phyloP scores from a whole-genome alignment of 2,113 vertebrate species.

The Heterotis niloticus region DNA sequence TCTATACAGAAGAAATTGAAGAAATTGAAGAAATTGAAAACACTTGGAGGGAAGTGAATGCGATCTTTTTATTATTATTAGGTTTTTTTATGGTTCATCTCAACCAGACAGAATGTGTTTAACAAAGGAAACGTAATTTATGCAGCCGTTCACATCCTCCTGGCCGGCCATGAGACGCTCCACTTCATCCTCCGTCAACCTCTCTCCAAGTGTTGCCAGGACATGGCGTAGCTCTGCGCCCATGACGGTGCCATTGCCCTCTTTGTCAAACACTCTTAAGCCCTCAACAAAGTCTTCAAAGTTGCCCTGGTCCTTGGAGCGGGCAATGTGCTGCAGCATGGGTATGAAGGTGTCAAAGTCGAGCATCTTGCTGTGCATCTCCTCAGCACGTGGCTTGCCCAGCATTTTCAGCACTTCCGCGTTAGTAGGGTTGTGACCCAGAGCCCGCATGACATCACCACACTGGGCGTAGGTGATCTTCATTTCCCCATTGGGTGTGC shows the following conservation, averaged over 20 bases:
- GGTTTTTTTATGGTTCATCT: constrained; percentile 30
- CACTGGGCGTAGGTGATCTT: constrained; percentile 87
- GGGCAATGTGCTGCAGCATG: constrained; percentile 87
- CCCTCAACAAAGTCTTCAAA: constrained; percentile 96
- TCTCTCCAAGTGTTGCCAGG: constrained; percentile 66
- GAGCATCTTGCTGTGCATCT: constrained; percentile 77
- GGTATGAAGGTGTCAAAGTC: constrained; percentile 94
- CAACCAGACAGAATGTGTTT: constrained; percentile 85
- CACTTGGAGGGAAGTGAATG: neutral
- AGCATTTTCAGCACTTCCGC: constrained; percentile 84
- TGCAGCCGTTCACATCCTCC: constrained; percentile 87
- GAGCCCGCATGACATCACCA: constrained; percentile 83
- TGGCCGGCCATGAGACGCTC: constrained; percentile 89
- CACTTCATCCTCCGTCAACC: constrained; percentile 71
- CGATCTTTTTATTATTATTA: neutral
- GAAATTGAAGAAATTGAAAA: neutral
- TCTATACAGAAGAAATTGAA: neutral
- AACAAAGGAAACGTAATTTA: constrained; percentile 91
- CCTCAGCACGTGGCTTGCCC: constrained; percentile 86
- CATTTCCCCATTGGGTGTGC: constrained; percentile 79
- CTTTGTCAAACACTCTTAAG: constrained; percentile 73
- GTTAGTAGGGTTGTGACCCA: constrained; percentile 96
- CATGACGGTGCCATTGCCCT: constrained; percentile 64
- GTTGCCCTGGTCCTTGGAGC: constrained; percentile 86
- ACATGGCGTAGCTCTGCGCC: constrained; percentile 79